phyloP scores from a whole-genome alignment of 2,797 vertebrate species.

The Silurus aristotelis region DNA sequence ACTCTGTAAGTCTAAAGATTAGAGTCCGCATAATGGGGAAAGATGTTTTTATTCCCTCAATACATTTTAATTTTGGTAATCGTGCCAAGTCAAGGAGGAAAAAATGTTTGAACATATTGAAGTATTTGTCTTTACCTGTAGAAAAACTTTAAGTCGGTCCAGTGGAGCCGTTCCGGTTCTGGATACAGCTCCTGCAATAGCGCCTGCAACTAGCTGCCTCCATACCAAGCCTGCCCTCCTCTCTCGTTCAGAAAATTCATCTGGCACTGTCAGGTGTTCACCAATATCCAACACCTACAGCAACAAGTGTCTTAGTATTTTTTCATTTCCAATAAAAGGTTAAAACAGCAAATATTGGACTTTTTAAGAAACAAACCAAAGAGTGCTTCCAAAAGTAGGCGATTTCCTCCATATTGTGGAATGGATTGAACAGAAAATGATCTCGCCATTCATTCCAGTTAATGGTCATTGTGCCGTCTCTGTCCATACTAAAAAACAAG shows the following conservation, averaged over 20 bases:
- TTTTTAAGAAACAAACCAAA: constrained; percentile 48
- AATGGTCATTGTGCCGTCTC: constrained; percentile 83
- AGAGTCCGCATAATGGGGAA: neutral
- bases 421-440: constrained; percentile 84
- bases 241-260: constrained; percentile 91
- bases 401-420: constrained; percentile 85
- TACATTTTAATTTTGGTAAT: neutral
- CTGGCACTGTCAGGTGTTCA: constrained; percentile 88
- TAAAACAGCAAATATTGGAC: neutral
- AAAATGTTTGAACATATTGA: neutral
- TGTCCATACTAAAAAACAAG: constrained; percentile 77
- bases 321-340: neutral
- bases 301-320: neutral
- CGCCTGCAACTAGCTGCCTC: constrained; percentile 89
- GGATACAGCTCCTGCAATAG: constrained; percentile 88
- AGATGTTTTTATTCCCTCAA: neutral
- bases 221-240: constrained; percentile 86
- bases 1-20: neutral
- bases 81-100: neutral
- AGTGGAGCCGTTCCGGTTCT: constrained; percentile 91
- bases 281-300: constrained; percentile 84
- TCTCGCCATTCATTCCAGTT: constrained; percentile 89
- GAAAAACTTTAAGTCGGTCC: constrained; percentile 92
- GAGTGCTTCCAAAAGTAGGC: constrained; percentile 86
- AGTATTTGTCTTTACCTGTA: constrained; percentile 77